Percentiles rank a stretch among this genome's conserved stretches.
Conservation (phyloP, 2,113 vertebrate genomes). For the Cricetomys ansorgei region DNA sequence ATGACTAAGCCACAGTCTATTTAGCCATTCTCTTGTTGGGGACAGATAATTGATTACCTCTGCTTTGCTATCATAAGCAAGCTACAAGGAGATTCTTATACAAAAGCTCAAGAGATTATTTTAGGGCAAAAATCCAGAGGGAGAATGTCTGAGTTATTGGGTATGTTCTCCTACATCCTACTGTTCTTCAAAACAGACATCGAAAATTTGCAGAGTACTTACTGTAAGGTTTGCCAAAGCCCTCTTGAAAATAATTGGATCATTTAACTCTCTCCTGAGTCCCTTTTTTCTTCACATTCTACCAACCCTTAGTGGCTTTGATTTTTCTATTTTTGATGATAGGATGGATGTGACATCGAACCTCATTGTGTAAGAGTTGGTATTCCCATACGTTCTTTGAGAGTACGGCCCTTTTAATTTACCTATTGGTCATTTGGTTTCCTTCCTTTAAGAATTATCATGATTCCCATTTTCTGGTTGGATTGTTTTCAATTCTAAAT, state of each 20-base stretch:
- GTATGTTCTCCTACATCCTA: not conserved
- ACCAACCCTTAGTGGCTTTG: not conserved
- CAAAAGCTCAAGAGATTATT: conserved; percentile 13
- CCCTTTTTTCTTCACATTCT: not conserved
- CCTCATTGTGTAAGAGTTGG: not conserved
- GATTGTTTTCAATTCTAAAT: not conserved
- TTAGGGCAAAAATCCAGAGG: not conserved
- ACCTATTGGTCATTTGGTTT: not conserved
- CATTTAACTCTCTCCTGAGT: not conserved
- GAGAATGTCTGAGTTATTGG: not conserved
- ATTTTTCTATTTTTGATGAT: not conserved
- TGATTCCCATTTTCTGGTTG: not conserved
- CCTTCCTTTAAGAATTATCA: not conserved
- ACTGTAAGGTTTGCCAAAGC: not conserved
- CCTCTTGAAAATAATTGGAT: not conserved
- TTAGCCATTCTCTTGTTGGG: not conserved
- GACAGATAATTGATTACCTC: not conserved
- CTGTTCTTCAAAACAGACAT: not conserved
- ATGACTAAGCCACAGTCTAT: not conserved
- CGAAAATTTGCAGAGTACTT: not conserved
- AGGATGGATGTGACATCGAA: too few relatives aligned
- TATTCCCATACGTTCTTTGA: not conserved
- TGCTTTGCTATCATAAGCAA: not conserved
- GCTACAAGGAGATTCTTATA: not conserved
- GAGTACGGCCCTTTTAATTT: not conserved